Evolutionary conservation across 2,113 vertebrate genomes (phyloP), one percentile per base, ranked within the genome.

Genomic region (Rana temporaria): DNA sequence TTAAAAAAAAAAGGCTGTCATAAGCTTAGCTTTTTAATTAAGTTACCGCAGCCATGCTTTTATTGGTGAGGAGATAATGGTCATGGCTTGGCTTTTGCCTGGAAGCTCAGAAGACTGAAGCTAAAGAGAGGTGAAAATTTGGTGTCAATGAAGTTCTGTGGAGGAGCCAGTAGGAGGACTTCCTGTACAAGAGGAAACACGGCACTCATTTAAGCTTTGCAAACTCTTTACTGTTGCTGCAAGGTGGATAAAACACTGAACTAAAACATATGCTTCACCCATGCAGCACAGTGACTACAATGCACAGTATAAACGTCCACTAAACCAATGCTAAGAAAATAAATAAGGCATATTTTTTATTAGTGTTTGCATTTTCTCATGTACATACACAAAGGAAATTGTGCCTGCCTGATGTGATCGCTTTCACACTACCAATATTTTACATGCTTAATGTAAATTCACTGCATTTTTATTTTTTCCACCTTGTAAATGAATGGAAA

Each of bases 321-420:
- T 69, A 66, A 63, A 84, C 84, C 72, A 86, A 79, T 78, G 76
- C 42, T 78, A 73, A 79, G 84, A 85, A 84, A 82, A 62, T 38
- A 53, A 89, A 70, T 85, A 64, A 82, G 83, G 77, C 86, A 17
- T 89, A 87, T 55, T 85, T 88, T 84, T 84, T 79, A 85, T 86
- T 86, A 89, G 87, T 55, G 84, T 88, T 90, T 89, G 87, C 86
- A 86, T 85, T 77, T 85, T 73, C 86, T 48, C 74, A 85, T 82
- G 86, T 84, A 82, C 86, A 84, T 87, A 86, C 88, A 88, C 86
- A 79, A 87, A 87, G 85, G 88, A 88, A 86, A 85, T 42, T 85
- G 87, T 84, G 87, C 85, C 85, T 90, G 90, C 70, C 88, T 85
- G 90, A 87, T 88, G 85, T 89, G 84, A 86, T 88, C 79, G 86